These are phyloP conservation scores for Thunnus thynnus DNA, from an alignment of 2,113 vertebrate genomes.

Conservation along the genomic window DNA sequence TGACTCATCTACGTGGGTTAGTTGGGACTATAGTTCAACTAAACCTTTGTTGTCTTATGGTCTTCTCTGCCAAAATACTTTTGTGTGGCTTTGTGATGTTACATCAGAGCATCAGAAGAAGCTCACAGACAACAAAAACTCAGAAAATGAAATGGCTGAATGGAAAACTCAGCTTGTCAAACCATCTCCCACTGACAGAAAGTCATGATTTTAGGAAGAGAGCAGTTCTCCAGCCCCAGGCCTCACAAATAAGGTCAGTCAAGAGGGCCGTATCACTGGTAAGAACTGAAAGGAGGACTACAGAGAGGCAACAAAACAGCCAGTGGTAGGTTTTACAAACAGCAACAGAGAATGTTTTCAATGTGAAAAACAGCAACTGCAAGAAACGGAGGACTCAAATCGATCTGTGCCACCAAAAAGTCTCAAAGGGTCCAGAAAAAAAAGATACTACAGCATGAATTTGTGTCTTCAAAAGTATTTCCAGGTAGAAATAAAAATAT, in stretches of 20 bases:
- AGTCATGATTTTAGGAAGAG: not conserved
- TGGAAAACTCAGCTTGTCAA: not conserved
- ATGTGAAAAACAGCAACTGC: too few species aligned
- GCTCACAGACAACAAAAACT: not conserved
- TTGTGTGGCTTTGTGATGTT: not conserved
- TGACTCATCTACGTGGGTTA: slow-evolving; percentile 28
- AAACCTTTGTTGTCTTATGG: not conserved
- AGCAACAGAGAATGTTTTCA: too few species aligned
- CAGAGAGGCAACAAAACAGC: too few species aligned
- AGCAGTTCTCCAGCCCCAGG: not conserved
- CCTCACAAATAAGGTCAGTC: not conserved
- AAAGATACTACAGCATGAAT: not conserved
- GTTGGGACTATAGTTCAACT: too few species aligned
- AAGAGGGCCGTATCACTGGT: not conserved
- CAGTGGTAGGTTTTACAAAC: too few species aligned
- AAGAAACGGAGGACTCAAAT: not conserved
- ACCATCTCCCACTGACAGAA: slow-evolving; percentile 8
- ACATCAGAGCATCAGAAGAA: slow-evolving; percentile 4
- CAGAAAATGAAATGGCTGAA: not conserved
- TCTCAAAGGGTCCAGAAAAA: not conserved
- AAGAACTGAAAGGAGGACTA: too few species aligned
- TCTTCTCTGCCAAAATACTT: not conserved
- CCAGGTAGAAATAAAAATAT: too few species aligned
- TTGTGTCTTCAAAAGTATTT: not conserved
- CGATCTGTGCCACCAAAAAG: not conserved